These are phyloP conservation scores for Trachops cirrhosus DNA, from an alignment of 2,797 vertebrate genomes.

Conservation along the genomic window DNA sequence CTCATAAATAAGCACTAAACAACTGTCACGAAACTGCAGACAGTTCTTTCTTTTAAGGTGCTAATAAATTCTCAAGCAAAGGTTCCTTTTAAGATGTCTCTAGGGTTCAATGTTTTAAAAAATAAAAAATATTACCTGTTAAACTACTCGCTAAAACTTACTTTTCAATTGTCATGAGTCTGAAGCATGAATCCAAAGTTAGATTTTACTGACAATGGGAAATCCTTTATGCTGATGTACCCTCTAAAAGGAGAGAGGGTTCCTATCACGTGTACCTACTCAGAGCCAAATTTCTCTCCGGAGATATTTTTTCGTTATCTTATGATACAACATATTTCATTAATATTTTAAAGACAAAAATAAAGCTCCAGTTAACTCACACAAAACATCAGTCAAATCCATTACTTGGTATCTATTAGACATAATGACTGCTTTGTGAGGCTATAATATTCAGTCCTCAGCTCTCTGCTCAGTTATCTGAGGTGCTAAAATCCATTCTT, in stretches of 20 bases:
- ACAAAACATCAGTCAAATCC: not conserved
- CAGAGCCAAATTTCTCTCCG: not conserved
- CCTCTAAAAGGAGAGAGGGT: not conserved
- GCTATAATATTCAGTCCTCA: not conserved
- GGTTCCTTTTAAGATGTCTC: not conserved
- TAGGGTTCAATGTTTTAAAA: not conserved
- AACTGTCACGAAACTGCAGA: not conserved
- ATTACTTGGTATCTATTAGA: not conserved
- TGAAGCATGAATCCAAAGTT: not conserved
- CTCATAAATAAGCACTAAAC: slow-evolving; percentile 12
- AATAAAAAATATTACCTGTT: slow-evolving; percentile 12
- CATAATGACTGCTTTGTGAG: not conserved
- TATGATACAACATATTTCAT: not conserved
- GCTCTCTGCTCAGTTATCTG: not conserved
- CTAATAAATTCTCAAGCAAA: not conserved
- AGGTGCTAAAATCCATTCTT: not conserved
- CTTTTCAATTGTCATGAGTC: not conserved
- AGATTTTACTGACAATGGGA: not conserved
- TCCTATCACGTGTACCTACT: not conserved
- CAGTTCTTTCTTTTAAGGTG: slow-evolving; percentile 2
- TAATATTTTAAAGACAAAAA: not conserved
- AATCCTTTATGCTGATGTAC: not conserved
- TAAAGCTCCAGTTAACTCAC: not conserved
- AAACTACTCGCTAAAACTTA: not conserved
- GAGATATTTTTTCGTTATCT: not conserved